phyloP scores from a whole-genome alignment of 2,113 vertebrate species.

The Lates calcarifer region DNA sequence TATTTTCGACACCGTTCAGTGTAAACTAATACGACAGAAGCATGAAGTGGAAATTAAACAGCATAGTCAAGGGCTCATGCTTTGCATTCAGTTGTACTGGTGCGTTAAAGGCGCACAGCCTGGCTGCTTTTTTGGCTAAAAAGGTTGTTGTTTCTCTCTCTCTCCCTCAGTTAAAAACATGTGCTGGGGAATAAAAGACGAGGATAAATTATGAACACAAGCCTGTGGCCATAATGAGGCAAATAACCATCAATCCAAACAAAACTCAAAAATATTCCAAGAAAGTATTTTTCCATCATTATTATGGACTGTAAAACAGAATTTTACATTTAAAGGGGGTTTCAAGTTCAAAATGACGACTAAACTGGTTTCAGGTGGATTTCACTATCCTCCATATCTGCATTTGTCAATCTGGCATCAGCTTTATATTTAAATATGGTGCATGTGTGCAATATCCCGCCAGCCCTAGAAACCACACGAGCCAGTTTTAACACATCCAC shows the following conservation, averaged over 20 bases:
- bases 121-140: background rate
- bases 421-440: constrained; percentile 53
- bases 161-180: constrained; percentile 17
- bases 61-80: constrained; percentile 4
- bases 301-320: constrained; percentile 2
- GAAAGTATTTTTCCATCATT: constrained; percentile 14
- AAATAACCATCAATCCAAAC: constrained; percentile 34
- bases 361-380: constrained; percentile 15
- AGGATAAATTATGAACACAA: constrained; percentile 23
- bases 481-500: constrained; percentile 57
- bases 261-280: constrained; percentile 6
- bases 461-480: constrained; percentile 29
- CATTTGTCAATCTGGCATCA: constrained; percentile 31
- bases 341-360: constrained; percentile 29
- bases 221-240: constrained; percentile 21
- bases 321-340: background rate
- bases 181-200: constrained; percentile 25
- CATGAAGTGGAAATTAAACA: constrained; percentile 49
- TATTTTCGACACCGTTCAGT: constrained; percentile 43
- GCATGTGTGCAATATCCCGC: constrained; percentile 24
- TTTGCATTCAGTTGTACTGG: constrained; percentile 21
- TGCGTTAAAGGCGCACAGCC: constrained; percentile 23
- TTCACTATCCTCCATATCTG: constrained; percentile 6
- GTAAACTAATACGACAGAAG: constrained; percentile 54
- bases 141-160: background rate